Percentiles rank a stretch among this genome's conserved stretches.
Evolutionary conservation across 2,888 invertebrate species (phyloP).

Genomic region (Ditylenchus weischeri): DNA sequence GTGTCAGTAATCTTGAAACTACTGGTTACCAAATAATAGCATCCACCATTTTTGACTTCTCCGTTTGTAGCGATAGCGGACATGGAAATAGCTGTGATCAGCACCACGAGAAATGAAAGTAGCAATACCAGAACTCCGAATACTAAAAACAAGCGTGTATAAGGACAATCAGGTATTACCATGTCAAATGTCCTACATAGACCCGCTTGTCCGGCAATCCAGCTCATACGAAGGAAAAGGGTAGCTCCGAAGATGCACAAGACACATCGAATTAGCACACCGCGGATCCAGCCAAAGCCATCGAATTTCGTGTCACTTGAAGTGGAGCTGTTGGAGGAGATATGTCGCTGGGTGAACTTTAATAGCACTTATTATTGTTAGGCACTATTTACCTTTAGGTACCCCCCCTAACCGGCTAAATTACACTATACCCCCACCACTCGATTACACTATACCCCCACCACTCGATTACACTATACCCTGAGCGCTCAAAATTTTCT

Average conservation of each 20-base stretch:
- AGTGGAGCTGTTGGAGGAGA: too few relatives aligned
- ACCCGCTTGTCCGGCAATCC: conserved; percentile 31
- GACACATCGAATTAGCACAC: conserved; percentile 80
- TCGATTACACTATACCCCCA: too few relatives aligned
- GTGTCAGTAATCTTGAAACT: too few relatives aligned
- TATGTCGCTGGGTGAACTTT: too few relatives aligned
- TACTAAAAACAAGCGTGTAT: conserved; percentile 11
- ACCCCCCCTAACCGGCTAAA: too few relatives aligned
- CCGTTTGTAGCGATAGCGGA: conserved; percentile 96
- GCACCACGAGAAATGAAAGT: conserved; percentile 63
- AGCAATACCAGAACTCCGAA: conserved; percentile 27
- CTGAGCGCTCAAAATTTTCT: too few relatives aligned
- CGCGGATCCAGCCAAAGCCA: conserved; percentile 78
- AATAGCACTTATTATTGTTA: too few relatives aligned
- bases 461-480: too few relatives aligned
- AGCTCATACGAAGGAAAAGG: conserved; percentile 77
- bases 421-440: too few relatives aligned
- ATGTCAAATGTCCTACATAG: conserved; percentile 10
- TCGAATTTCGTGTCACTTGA: conserved; percentile 1
- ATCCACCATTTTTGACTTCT: conserved; percentile 75
- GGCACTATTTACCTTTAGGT: too few relatives aligned
- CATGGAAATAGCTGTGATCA: conserved; percentile 89
- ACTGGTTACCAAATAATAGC: conserved; percentile 34
- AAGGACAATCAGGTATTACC: not conserved
- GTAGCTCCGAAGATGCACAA: conserved; percentile 98